Percentiles rank a stretch among this genome's conserved stretches.
Evolutionary conservation across 2,888 invertebrate genomes (phyloP).

Genomic region (Latheticus oryzae): DNA sequence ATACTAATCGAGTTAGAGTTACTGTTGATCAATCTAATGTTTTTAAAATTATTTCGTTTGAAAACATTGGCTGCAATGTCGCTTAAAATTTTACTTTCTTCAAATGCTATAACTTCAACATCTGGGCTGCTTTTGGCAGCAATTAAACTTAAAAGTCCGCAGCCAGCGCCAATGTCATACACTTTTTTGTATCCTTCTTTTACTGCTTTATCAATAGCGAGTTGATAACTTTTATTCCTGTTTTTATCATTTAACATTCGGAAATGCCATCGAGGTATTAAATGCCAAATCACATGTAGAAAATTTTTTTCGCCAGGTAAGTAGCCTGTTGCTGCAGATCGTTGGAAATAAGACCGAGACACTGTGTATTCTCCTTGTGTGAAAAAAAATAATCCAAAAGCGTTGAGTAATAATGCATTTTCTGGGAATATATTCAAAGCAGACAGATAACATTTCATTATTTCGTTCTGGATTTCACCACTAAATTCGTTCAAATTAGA

Average conservation of each 20-base stretch:
- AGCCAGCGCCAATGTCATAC: constrained; percentile 83
- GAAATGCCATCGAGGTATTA: constrained; percentile 85
- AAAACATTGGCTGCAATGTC: constrained; percentile 72
- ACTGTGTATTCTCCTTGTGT: constrained; percentile 63
- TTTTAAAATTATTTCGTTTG: constrained; percentile 66
- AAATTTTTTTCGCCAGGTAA: constrained; percentile 71
- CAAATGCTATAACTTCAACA: constrained; percentile 71
- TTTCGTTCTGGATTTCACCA: constrained; percentile 55
- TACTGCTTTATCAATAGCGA: constrained; percentile 71
- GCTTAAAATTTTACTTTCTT: constrained; percentile 72
- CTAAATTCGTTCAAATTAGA: constrained; percentile 55
- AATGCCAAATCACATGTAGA: constrained; percentile 74
- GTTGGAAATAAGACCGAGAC: constrained; percentile 56
- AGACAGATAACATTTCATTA: constrained; percentile 63
- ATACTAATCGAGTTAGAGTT: constrained; percentile 59
- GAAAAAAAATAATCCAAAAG: constrained; percentile 67
- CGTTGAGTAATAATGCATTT: constrained; percentile 66
- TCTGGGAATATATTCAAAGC: constrained; percentile 66
- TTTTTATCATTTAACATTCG: constrained; percentile 82
- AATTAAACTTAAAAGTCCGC: constrained; percentile 79
- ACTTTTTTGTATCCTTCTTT: constrained; percentile 68
- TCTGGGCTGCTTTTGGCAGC: constrained; percentile 66
- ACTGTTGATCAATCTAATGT: constrained; percentile 73
- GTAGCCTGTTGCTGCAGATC: constrained; percentile 50
- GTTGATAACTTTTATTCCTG: constrained; percentile 75